Evolutionary conservation across 1,140 invertebrate genomes (phyloP).

Genomic region (Hylaeus volcanicus): DNA sequence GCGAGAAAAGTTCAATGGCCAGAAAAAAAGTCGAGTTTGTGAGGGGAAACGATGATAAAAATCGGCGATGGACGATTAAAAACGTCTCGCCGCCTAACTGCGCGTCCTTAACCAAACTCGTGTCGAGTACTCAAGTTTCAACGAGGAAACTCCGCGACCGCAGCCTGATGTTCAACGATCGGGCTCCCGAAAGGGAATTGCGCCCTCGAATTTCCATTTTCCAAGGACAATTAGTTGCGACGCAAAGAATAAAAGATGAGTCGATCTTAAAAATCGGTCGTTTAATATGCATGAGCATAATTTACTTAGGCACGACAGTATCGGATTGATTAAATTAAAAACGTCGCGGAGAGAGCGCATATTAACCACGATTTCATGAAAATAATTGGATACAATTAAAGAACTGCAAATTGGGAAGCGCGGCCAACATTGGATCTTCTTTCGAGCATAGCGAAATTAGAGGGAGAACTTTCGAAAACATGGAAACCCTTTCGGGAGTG

Average conservation of each 20-base stretch:
- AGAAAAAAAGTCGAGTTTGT: not conserved
- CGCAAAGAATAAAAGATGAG: not conserved
- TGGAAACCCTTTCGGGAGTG: not conserved
- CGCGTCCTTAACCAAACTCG: not conserved
- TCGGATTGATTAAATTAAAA: constrained; percentile 18
- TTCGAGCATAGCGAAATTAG: not conserved
- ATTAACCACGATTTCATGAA: not conserved
- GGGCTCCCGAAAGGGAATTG: not conserved
- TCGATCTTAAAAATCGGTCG: constrained; percentile 19
- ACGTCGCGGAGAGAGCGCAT: no score
- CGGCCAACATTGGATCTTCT: not conserved
- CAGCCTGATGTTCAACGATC: not conserved
- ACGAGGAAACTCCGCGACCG: constrained; percentile 10
- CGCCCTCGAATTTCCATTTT: constrained; percentile 32
- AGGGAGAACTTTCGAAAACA: not conserved
- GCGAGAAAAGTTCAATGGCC: not conserved
- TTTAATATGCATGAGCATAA: constrained; percentile 48
- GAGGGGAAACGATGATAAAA: not conserved
- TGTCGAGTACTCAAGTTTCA: constrained; percentile 14
- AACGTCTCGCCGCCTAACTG: constrained; percentile 16
- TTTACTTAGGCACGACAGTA: not conserved
- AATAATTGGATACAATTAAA: not conserved
- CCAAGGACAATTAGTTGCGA: constrained; percentile 10
- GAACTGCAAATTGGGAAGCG: not conserved
- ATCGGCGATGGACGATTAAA: not conserved